Evolutionary conservation across 2,888 invertebrate genomes (phyloP), one percentile per base, ranked within the genome.

Genomic region (Amblyteles armatorius): DNA sequence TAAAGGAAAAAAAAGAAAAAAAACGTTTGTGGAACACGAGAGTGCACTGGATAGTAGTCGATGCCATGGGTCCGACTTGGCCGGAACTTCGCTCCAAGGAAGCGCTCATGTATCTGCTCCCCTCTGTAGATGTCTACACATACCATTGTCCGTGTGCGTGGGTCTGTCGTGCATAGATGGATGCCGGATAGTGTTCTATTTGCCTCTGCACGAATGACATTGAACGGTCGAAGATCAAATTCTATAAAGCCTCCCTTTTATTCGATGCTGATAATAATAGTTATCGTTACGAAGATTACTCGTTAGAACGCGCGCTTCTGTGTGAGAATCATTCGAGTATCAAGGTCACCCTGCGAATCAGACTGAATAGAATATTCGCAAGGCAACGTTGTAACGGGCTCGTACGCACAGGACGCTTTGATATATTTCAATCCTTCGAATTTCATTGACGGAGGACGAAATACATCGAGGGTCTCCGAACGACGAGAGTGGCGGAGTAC

Each of bases 81-180:
- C 91, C 93, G 93, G 93, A 93, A 93, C 90, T 92, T 82, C 93
- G 93, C 93, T 93, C 93, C 92, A 92, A 85, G 93, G 92, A 91
- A 92, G 92, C 93, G 92, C 89, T 86, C 87, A 91, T 89, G 87
- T 88, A 88, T 87, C 74, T 87, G 81, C 87, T 29, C 79, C 80
- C 76, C 86, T 84, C 74, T 78, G 65, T 71, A 84, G 48, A 69
- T 76, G 48, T 57, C 73, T 74, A 52, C 50, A 40, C 67, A 60
- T 69, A 73, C 63, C 13, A 76, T 11, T n/a, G 13, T 33, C 7
- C 19, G 33, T 55, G 19, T 33, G 71, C 16, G 5, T 16, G 63
- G 11, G 36, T 9, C 33, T 63, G 29, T 36, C 29, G 63, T 29
- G 36, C 2, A 44, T 44, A 67, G 19, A 40, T 40, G 40, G 44